Percentiles rank a stretch among this genome's conserved stretches.
These are phyloP conservation scores for Botia almorhae DNA, from an alignment of 2,797 vertebrate species.

Conservation along the genomic window DNA sequence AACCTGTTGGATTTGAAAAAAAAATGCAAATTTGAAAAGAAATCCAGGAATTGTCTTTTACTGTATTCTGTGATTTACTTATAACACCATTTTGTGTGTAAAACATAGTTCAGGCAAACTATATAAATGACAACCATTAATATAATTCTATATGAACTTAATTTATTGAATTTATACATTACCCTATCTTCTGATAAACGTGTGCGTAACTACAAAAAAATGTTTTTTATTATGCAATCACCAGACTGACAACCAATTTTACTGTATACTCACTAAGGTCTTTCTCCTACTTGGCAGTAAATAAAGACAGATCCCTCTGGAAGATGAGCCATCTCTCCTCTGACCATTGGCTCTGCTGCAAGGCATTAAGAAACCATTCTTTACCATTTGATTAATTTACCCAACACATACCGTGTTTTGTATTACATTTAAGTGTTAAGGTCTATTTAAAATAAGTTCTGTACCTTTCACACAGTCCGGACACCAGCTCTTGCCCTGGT, in stretches of 20 bases:
- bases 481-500: constrained; percentile 89
- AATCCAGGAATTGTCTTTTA: no score
- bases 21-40: no score
- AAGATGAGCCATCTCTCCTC: constrained; percentile 83
- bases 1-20: no score
- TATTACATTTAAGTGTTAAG: background rate
- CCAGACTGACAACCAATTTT: background rate
- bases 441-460: background rate
- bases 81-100: no score
- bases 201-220: background rate
- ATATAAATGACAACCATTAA: no score
- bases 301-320: constrained; percentile 90
- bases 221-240: background rate
- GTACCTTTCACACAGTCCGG: constrained; percentile 93
- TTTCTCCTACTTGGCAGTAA: constrained; percentile 95
- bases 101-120: no score
- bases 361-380: background rate
- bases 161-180: no score
- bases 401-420: background rate
- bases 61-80: no score
- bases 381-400: background rate
- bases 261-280: constrained; percentile 84
- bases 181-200: background rate
- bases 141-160: no score
- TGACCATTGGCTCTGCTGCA: constrained; percentile 90